Evolutionary conservation across 2,797 vertebrate genomes (phyloP).

Genomic region (Pogoniulus pusillus): DNA sequence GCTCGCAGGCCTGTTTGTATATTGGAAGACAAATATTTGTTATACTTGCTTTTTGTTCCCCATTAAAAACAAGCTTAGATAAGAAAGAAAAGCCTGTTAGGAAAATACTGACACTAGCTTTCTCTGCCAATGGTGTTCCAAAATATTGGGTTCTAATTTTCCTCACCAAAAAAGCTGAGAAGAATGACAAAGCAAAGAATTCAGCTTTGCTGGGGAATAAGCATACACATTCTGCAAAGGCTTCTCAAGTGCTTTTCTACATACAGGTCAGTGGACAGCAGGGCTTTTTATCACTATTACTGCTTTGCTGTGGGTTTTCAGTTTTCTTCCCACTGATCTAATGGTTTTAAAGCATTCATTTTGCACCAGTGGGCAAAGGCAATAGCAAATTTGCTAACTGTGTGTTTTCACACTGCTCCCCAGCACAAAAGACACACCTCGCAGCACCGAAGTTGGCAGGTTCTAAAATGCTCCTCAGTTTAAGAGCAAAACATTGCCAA

Average conservation of each 20-base stretch:
- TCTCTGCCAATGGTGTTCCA: neutral
- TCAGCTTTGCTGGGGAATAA: neutral
- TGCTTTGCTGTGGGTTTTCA: neutral
- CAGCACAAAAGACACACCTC: neutral
- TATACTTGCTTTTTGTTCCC: neutral
- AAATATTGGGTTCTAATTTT: neutral
- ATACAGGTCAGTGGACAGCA: neutral
- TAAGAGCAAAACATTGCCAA: neutral
- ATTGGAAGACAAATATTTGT: neutral
- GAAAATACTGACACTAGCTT: neutral
- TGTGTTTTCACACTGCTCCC: neutral
- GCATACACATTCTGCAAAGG: neutral
- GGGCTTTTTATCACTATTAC: neutral
- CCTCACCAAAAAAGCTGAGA: neutral
- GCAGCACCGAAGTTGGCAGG: neutral
- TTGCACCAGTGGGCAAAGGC: neutral
- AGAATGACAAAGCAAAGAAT: neutral
- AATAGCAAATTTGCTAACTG: neutral
- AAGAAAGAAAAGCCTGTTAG: neutral
- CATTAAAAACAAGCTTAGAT: slow-evolving; percentile 6
- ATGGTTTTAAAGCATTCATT: neutral
- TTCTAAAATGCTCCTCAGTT: neutral
- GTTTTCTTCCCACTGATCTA: neutral
- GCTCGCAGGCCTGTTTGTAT: neutral
- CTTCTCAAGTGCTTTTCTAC: neutral